Evolutionary conservation across 1,140 invertebrate species (phyloP), one percentile per base, ranked within the genome.

Genomic region (Druon quercuslanigerum): DNA sequence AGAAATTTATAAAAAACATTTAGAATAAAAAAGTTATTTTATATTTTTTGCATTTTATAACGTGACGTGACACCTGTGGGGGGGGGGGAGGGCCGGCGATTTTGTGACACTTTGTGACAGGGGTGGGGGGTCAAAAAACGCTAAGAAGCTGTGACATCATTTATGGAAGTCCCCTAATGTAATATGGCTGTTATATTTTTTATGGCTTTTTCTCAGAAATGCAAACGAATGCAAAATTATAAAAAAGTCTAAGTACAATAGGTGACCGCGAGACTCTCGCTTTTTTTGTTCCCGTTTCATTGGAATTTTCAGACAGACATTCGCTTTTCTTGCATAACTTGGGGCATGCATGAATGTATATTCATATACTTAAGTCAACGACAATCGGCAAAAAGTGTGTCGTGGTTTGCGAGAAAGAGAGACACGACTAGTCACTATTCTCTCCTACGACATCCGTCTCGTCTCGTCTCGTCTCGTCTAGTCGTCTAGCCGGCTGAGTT

Each of bases 381-480:
- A 66, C 57, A 33, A 33, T 33, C 25, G 33, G 16, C 25, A 66
- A 66, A 66, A 14, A 33, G 13, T 20, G 33, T 66, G 25, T 66
- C 57, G 57, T 16, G 40, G 14, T 16, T 20, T 33, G 25, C 25
- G 25, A 33, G 25, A 33, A 33, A 3, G 25, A 33, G 25, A 33
- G 25, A 33, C 1, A 25, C 20, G 20, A 25, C 1, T 25, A 25
- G 20, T 25, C 25, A 33, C 57, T 66, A 20, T 16, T 66, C 57
- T 66, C 57, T 66, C 57, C 57, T 66, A 66, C 72, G 51, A 73
- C 72, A 56, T 73, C 72, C 72, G 79, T 77, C 78, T 80, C 72
- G 80, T 57, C 71, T 51, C 20, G 79, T 51, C 25, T n/a, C 72
- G 79, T 77, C 78, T 80, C 72, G 80, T 57, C 71, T 51, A 50